phyloP scores from a whole-genome alignment of 2,888 invertebrate genomes.

The Aethes cnicana region DNA sequence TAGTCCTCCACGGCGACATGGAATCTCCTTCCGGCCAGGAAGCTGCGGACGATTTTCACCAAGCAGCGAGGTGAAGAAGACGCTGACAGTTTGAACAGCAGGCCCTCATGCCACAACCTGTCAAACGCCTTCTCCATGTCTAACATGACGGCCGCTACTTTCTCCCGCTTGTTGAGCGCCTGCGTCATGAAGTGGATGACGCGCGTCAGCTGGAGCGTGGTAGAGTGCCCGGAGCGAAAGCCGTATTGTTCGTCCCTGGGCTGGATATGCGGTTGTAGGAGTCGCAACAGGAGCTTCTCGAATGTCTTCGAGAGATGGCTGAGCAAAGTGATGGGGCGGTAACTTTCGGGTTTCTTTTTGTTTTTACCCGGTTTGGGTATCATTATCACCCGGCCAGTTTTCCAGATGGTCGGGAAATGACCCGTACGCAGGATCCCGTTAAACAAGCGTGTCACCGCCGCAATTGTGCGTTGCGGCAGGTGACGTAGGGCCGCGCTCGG shows the following conservation, averaged over 20 bases:
- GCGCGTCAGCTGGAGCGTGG: no score
- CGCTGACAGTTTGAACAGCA: neutral
- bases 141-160: no score
- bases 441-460: slow-evolving; percentile 28
- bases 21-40: neutral
- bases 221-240: no score
- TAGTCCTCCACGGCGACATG: neutral
- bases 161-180: neutral
- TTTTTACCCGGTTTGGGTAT: slow-evolving; percentile 36
- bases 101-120: neutral
- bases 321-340: slow-evolving; percentile 34
- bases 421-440: slow-evolving; percentile 36
- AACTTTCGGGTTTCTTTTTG: slow-evolving; percentile 20
- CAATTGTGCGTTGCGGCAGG: slow-evolving; percentile 29
- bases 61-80: neutral
- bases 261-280: no score
- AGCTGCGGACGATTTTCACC: neutral
- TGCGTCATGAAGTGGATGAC: neutral
- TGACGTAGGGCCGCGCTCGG: slow-evolving; percentile 30
- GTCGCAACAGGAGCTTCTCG: neutral
- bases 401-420: slow-evolving; percentile 33
- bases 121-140: no score
- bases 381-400: slow-evolving; percentile 30
- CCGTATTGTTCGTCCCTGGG: no score
- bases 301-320: neutral